These are phyloP conservation scores for Adoxophyes honmai DNA, from an alignment of 1,140 invertebrate genomes.

Conservation along the genomic window DNA sequence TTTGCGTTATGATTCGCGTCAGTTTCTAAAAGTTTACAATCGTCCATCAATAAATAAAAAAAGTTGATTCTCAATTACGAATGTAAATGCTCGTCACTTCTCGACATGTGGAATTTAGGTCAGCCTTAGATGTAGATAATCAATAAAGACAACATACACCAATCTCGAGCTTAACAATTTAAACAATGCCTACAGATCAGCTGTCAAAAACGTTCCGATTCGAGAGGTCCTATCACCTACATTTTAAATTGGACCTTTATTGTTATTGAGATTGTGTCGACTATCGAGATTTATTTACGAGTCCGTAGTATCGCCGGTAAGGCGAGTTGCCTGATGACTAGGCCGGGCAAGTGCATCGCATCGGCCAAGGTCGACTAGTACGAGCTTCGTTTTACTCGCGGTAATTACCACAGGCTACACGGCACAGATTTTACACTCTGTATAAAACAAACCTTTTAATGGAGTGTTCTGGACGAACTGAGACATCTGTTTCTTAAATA, in stretches of 20 bases:
- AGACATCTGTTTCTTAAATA: no score
- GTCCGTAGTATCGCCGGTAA: background rate
- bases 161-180: background rate
- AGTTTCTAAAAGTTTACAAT: no score
- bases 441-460: background rate
- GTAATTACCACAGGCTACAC: background rate
- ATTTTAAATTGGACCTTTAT: background rate
- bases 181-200: slow-evolving; percentile 1
- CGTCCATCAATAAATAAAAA: no score
- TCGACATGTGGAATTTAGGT: no score
- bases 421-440: slow-evolving; percentile 3
- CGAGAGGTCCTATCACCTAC: background rate
- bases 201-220: background rate
- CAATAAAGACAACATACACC: background rate
- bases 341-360: slow-evolving; percentile 7
- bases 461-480: no score
- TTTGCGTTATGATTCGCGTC: no score
- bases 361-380: slow-evolving; percentile 7
- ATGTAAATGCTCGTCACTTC: no score
- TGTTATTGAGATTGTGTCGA: background rate
- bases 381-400: background rate
- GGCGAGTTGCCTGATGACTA: slow-evolving; percentile 9
- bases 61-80: no score
- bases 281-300: background rate
- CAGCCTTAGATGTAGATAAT: background rate